Evolutionary conservation across 2,113 vertebrate genomes (phyloP).

Genomic region (Python bivittatus): DNA sequence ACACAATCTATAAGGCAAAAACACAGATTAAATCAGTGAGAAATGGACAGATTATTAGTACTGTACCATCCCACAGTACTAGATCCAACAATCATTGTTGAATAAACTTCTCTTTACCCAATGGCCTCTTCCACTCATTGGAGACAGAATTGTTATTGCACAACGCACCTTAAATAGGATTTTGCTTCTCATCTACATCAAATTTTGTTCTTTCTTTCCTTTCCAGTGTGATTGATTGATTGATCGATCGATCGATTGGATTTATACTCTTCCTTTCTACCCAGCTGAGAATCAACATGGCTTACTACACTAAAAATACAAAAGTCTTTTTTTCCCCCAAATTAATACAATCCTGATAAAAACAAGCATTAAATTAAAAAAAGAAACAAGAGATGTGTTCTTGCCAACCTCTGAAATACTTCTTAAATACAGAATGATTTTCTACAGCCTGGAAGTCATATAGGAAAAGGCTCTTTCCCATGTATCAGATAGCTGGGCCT

Average conservation of each 20-base stretch:
- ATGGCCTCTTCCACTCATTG: not conserved
- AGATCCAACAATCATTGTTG: not conserved
- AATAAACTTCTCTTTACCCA: not conserved
- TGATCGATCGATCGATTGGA: not conserved
- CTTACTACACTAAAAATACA: not conserved
- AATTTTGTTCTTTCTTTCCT: not conserved
- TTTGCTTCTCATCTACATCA: not conserved
- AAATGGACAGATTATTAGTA: too few species aligned
- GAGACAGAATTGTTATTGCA: not conserved
- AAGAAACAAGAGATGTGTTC: not conserved
- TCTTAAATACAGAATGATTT: not conserved
- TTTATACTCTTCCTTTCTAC: not conserved
- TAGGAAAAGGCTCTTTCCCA: not conserved
- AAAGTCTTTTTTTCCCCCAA: not conserved
- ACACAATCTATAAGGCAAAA: too few species aligned
- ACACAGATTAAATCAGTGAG: too few species aligned
- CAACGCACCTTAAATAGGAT: not conserved
- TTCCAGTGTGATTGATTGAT: not conserved
- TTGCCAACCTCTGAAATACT: not conserved
- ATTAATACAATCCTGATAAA: not conserved
- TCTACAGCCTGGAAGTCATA: not conserved
- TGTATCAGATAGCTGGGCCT: too few species aligned
- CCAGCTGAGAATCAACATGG: not conserved
- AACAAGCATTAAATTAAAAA: not conserved
- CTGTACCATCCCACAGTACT: not conserved